Evolutionary conservation across 2,113 vertebrate genomes (phyloP).

Genomic region (Pollimyrus isidori): DNA sequence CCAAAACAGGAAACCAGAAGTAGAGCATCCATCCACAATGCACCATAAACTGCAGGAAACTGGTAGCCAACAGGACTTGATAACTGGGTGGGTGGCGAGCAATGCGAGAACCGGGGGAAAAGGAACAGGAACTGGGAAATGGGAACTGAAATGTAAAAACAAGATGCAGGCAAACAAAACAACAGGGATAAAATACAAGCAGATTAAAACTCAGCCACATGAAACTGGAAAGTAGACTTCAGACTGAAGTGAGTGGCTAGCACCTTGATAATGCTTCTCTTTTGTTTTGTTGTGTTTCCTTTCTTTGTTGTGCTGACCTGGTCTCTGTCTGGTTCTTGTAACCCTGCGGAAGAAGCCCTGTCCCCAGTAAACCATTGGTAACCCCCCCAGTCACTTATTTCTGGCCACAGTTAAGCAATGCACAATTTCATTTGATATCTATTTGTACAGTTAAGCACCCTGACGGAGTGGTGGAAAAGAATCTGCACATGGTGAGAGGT

Average conservation of each 20-base stretch:
- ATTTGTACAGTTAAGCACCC: not conserved
- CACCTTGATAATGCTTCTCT: not conserved
- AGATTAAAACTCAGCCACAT: not conserved
- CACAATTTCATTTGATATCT: not conserved
- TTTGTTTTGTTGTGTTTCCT: not conserved
- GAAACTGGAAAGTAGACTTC: not conserved
- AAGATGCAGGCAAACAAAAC: not conserved
- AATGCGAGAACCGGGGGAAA: not conserved
- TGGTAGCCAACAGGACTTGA: not conserved
- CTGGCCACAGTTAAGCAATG: not conserved
- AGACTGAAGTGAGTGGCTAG: not conserved
- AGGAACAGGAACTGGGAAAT: not conserved
- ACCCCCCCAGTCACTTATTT: not conserved
- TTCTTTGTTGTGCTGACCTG: not conserved
- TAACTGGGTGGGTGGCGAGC: not conserved
- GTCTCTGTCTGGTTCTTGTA: not conserved
- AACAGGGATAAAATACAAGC: not conserved
- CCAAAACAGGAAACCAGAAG: not conserved
- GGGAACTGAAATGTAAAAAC: not conserved
- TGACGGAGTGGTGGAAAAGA: too few relatives aligned
- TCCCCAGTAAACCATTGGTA: not conserved
- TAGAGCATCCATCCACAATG: not conserved
- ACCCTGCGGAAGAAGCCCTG: not conserved
- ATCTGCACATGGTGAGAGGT: too few relatives aligned
- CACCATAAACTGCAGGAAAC: not conserved